A percentile compares a stretch with the other conserved stretches of the same genome.
Evolutionary conservation across 2,113 vertebrate genomes (phyloP).

Genomic region (Psephotus haematonotus): DNA sequence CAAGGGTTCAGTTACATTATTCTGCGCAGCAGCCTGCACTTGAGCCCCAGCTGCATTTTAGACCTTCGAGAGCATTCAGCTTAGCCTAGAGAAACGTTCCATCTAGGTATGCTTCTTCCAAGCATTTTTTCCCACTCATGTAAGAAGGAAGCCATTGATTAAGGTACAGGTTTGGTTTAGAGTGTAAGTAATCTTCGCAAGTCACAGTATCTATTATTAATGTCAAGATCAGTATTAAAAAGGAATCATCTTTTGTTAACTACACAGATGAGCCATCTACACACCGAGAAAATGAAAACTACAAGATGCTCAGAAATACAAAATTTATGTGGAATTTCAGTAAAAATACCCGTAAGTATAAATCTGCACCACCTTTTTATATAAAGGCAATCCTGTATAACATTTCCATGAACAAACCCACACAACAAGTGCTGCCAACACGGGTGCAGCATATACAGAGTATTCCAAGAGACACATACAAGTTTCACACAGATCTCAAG

Average conservation of each 20-base stretch:
- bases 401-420: not conserved
- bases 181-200: not conserved
- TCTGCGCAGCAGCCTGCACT: not conserved
- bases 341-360: conserved; percentile 35
- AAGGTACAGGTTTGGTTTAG: not conserved
- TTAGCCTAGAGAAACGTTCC: not conserved
- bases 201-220: not conserved
- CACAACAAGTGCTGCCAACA: not conserved
- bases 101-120: not conserved
- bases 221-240: not conserved
- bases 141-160: not conserved
- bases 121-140: not conserved
- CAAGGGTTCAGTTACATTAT: not conserved
- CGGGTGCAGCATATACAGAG: not conserved
- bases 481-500: not conserved
- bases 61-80: not conserved
- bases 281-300: not conserved
- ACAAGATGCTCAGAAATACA: conserved; percentile 27
- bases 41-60: not conserved
- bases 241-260: not conserved
- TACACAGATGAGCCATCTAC: not conserved
- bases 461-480: not conserved
- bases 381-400: not conserved
- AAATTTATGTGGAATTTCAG: conserved; percentile 42
- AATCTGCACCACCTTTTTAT: not conserved